Percentiles rank a stretch among this genome's conserved stretches.
Evolutionary conservation across 2,888 invertebrate genomes (phyloP).

Genomic region (Melieria crassipennis): DNA sequence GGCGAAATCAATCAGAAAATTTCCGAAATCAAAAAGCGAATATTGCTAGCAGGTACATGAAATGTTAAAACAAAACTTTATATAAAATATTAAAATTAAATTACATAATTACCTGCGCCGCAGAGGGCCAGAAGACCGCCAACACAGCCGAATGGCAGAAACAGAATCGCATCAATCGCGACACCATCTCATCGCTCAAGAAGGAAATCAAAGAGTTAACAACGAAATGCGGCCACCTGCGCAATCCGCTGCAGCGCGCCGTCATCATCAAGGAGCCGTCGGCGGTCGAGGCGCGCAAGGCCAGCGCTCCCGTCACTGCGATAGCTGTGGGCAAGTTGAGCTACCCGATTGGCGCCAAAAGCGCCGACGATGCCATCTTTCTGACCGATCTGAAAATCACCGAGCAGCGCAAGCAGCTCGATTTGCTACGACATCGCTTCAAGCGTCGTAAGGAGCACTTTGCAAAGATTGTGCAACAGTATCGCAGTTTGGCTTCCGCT

Average conservation of each 20-base stretch:
- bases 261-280: conserved; percentile 55
- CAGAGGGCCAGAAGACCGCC: conserved; percentile 88
- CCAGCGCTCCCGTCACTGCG: conserved; percentile 49
- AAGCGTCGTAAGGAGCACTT: conserved; percentile 72
- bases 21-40: conserved; percentile 86
- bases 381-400: conserved; percentile 75
- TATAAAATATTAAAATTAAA: conserved; percentile 19
- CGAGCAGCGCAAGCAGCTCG: conserved; percentile 77
- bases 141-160: conserved; percentile 83
- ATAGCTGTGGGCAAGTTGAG: conserved; percentile 60
- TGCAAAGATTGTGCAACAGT: conserved; percentile 70
- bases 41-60: conserved; percentile 78
- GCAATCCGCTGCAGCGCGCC: conserved; percentile 61
- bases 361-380: conserved; percentile 67
- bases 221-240: conserved; percentile 67
- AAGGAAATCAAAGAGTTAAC: conserved; percentile 77
- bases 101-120: conserved; percentile 11
- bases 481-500: conserved; percentile 71
- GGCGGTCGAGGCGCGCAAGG: conserved; percentile 44
- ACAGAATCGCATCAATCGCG: conserved; percentile 76
- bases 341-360: conserved; percentile 67
- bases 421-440: conserved; percentile 76
- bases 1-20: conserved; percentile 75
- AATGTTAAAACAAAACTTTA: conserved; percentile 39
- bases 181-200: conserved; percentile 77